Conservation (phyloP, 1,140 invertebrate species). For the Rhagoletis pomonella region DNA sequence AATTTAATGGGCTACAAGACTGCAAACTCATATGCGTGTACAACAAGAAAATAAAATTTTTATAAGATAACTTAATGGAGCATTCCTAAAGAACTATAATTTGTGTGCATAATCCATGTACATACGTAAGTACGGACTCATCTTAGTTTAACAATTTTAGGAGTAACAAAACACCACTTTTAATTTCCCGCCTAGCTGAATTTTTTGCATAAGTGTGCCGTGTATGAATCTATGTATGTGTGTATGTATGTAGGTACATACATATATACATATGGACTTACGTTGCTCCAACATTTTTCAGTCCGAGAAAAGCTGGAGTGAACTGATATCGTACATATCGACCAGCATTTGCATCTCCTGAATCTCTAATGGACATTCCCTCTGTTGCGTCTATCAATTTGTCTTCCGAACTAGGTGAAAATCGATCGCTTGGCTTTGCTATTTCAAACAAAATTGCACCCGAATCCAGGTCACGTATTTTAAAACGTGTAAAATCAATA, state of each 20-base stretch:
- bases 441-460: constrained; percentile 97
- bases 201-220: too few species aligned
- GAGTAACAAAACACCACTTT: too few species aligned
- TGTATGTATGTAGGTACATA: neutral
- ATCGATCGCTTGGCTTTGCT: constrained; percentile 86
- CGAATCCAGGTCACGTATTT: constrained; percentile 96
- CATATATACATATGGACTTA: constrained; percentile 73
- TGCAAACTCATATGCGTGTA: too few species aligned
- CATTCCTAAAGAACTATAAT: too few species aligned
- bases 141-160: too few species aligned
- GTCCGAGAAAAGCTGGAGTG: constrained; percentile 95
- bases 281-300: constrained; percentile 97
- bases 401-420: constrained; percentile 79
- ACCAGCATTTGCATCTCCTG: constrained; percentile 90
- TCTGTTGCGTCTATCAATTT: constrained; percentile 76
- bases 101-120: too few species aligned
- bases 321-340: constrained; percentile 98
- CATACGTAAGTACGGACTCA: too few species aligned
- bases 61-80: too few species aligned
- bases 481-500: constrained; percentile 98
- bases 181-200: too few species aligned
- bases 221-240: neutral
- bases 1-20: too few species aligned
- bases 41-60: too few species aligned
- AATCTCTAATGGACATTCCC: constrained; percentile 75